Conservation (phyloP, 2,888 invertebrate species). For the Erebia epiphron region DNA sequence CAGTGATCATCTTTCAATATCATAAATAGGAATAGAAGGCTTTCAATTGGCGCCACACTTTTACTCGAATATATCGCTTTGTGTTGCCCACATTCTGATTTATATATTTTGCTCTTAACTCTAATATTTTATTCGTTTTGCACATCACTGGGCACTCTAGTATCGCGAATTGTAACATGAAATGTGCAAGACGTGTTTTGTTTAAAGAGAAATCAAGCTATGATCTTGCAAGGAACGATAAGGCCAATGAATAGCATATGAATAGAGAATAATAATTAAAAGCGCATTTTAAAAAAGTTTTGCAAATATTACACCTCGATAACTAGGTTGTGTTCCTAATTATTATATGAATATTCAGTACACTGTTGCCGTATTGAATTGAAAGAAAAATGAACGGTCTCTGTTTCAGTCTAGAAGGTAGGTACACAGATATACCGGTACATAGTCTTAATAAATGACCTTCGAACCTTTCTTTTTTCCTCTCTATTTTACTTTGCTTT, state of each 20-base stretch:
- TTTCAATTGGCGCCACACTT: slow-evolving; percentile 73
- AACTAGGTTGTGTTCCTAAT: slow-evolving; percentile 14
- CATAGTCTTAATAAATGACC: neutral
- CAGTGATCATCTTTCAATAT: slow-evolving; percentile 50
- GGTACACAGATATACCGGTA: neutral
- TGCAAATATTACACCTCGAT: neutral
- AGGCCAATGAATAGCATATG: neutral
- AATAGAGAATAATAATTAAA: slow-evolving; percentile 6
- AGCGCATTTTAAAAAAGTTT: neutral
- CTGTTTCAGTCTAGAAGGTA: neutral
- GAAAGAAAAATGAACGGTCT: neutral
- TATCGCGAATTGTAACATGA: slow-evolving; percentile 25
- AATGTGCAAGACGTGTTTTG: slow-evolving; percentile 2
- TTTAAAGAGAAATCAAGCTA: slow-evolving; percentile 22
- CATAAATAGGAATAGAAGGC: slow-evolving; percentile 58
- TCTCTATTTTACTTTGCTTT: too few species aligned
- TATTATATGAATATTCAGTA: neutral
- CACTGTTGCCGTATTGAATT: neutral
- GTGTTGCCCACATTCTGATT: slow-evolving; percentile 61
- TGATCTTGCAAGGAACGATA: neutral
- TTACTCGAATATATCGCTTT: slow-evolving; percentile 61
- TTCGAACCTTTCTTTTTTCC: too few species aligned
- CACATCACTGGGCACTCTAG: slow-evolving; percentile 43
- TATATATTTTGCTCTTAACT: slow-evolving; percentile 60
- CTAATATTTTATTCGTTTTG: slow-evolving; percentile 52